These are phyloP conservation scores for Nycticorax nycticorax DNA, from an alignment of 2,113 vertebrate genomes.

Conservation along the genomic window DNA sequence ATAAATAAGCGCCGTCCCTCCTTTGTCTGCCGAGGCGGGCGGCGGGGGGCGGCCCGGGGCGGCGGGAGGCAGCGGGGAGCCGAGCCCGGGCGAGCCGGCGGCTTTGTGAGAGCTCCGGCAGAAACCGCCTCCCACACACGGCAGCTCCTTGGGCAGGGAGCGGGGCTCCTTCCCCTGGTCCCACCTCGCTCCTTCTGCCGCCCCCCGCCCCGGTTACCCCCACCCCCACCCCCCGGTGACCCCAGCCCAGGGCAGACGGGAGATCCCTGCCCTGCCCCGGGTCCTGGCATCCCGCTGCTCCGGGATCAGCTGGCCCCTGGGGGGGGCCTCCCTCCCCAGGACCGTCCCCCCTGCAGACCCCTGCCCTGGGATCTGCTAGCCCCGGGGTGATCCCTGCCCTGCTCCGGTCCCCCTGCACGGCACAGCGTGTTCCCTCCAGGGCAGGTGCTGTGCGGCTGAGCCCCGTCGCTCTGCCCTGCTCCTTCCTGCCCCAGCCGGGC, in stretches of 20 bases:
- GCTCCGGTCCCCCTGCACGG: background rate
- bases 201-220: background rate
- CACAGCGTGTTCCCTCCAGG: background rate
- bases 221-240: too few relatives aligned
- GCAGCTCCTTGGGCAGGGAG: background rate
- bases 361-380: background rate
- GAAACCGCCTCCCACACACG: background rate
- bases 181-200: background rate
- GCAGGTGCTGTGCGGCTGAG: background rate
- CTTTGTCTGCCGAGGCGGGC: conserved; percentile 55
- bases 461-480: background rate
- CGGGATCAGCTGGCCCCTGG: too few relatives aligned
- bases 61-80: background rate
- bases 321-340: background rate
- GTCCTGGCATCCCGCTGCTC: background rate
- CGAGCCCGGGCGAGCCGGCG: background rate
- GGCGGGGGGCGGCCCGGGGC: too few relatives aligned
- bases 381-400: background rate
- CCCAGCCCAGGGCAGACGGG: background rate
- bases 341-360: background rate
- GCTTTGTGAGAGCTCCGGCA: conserved; percentile 39
- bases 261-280: background rate
- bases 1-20: background rate
- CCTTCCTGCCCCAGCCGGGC: background rate
- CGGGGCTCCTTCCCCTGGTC: background rate